These are phyloP conservation scores for Leucoma salicis DNA, from an alignment of 2,888 invertebrate genomes.

Conservation along the genomic window DNA sequence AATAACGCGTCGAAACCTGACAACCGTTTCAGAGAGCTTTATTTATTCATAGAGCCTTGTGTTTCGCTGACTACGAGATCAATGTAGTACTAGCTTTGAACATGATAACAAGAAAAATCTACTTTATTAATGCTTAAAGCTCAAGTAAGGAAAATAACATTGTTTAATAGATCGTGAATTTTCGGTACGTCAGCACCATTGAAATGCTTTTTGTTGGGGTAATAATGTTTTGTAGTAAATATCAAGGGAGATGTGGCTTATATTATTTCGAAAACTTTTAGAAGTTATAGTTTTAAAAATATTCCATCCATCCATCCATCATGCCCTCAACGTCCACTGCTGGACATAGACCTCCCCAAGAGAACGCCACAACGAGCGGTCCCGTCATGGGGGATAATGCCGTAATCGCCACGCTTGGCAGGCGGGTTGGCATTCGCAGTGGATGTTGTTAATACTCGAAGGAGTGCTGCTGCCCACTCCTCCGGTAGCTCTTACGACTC, in stretches of 20 bases:
- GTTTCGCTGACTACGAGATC: conserved; percentile 9
- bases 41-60: conserved; percentile 19
- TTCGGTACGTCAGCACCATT: conserved; percentile 4
- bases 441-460: no score
- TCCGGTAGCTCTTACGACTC: no score
- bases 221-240: conserved; percentile 4
- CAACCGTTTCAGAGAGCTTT: conserved; percentile 18
- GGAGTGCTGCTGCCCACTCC: no score
- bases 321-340: no score
- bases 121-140: conserved; percentile 9
- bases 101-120: conserved; percentile 7
- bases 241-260: neutral
- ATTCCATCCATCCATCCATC: no score
- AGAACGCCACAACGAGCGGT: no score
- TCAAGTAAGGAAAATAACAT: conserved; percentile 8
- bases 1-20: conserved; percentile 35
- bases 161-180: conserved; percentile 14
- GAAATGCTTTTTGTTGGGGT: conserved; percentile 4
- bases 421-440: no score
- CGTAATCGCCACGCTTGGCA: no score
- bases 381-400: no score
- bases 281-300: neutral
- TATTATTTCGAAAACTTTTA: neutral
- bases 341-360: no score
- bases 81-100: conserved; percentile 12